Conservation (phyloP, 2,113 vertebrate genomes). For the Rhizomys pruinosus region DNA sequence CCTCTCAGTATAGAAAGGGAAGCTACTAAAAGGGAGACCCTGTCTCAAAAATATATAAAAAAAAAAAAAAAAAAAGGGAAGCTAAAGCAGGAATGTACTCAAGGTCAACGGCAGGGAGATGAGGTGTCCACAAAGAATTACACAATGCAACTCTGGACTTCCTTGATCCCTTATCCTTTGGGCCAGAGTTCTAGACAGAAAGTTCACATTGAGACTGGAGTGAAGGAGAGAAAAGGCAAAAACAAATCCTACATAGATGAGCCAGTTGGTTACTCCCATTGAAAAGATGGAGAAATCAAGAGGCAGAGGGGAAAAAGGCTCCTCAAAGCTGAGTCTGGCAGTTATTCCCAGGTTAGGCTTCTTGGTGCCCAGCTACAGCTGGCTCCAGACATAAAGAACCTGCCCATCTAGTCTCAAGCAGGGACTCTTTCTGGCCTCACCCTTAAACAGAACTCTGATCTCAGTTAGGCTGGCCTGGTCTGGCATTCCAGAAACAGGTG, state of each 20-base stretch:
- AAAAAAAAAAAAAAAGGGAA: no score
- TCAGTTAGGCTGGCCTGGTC: neutral
- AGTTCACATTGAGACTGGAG: neutral
- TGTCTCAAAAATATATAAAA: no score
- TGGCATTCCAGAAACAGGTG: conserved; percentile 41
- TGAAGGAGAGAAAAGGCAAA: conserved; percentile 40
- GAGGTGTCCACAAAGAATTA: neutral
- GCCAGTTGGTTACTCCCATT: neutral
- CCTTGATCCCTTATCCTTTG: neutral
- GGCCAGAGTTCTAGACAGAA: conserved; percentile 3
- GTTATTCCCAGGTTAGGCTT: conserved; percentile 10
- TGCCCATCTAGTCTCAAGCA: conserved; percentile 43
- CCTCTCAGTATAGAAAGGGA: neutral
- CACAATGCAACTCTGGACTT: conserved; percentile 22
- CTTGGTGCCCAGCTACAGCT: conserved; percentile 40
- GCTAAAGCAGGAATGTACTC: neutral
- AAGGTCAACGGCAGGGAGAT: neutral
- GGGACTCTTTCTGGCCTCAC: conserved; percentile 3
- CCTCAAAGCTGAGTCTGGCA: conserved; percentile 43
- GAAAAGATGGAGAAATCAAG: conserved; percentile 36
- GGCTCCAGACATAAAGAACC: conserved; percentile 55
- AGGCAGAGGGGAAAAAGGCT: neutral
- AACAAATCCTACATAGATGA: conserved; percentile 12
- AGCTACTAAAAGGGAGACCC: no score
- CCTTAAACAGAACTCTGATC: conserved; percentile 34